Evolutionary conservation across 2,797 vertebrate species (phyloP).

Genomic region (Micromesistius poutassou): DNA sequence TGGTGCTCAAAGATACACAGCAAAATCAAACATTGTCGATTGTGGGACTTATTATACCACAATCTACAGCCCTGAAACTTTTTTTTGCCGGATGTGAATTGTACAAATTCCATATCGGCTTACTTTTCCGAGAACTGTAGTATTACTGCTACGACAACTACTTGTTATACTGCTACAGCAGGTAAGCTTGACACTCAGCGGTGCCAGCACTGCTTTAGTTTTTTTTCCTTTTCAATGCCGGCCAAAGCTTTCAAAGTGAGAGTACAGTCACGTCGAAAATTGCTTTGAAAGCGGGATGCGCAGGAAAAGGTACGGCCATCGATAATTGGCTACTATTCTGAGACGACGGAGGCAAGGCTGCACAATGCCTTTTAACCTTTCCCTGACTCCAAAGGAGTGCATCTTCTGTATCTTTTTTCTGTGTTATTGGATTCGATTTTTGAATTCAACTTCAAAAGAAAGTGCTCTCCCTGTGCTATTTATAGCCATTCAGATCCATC

Average conservation of each 20-base stretch:
- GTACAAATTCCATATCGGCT: not conserved
- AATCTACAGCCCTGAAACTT: not conserved
- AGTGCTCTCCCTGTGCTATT: not conserved
- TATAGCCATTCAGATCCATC: not conserved
- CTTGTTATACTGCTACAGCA: not conserved
- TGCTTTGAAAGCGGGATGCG: not conserved
- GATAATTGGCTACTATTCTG: not conserved
- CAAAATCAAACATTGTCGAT: not conserved
- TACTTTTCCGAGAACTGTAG: not conserved
- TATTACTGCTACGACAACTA: not conserved
- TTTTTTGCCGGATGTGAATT: not conserved
- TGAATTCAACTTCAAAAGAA: slow-evolving; percentile 1
- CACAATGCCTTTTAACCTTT: not conserved
- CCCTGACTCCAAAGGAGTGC: not conserved
- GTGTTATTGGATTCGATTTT: not conserved
- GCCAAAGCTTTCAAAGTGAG: not conserved
- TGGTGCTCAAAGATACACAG: not conserved
- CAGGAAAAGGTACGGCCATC: not conserved
- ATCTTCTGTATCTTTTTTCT: not conserved
- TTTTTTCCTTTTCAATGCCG: not conserved
- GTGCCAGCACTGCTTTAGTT: not conserved
- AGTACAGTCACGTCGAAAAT: not conserved
- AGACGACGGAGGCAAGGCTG: not conserved
- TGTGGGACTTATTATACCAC: not conserved
- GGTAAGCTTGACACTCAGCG: not conserved